Conservation (phyloP, 1,140 invertebrate species). For the Halesus radiatus region DNA sequence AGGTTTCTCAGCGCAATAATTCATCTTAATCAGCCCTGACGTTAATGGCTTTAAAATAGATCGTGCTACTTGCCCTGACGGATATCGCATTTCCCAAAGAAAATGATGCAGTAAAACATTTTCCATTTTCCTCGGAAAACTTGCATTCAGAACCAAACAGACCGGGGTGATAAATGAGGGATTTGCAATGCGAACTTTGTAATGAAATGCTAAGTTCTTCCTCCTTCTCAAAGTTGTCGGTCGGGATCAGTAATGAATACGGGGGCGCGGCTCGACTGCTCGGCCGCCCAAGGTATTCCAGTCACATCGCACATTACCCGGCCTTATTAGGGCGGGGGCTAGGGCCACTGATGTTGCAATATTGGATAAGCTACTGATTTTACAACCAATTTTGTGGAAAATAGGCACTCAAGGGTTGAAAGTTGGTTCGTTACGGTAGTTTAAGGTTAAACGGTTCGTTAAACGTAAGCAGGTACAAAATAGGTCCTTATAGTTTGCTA, state of each 20-base stretch:
- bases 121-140: background rate
- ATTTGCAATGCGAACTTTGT: constrained; percentile 36
- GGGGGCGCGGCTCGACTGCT: background rate
- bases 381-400: background rate
- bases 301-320: constrained; percentile 15
- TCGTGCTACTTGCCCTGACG: background rate
- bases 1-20: too few species aligned
- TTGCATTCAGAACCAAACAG: constrained; percentile 18
- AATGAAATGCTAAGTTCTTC: constrained; percentile 39
- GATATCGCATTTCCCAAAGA: background rate
- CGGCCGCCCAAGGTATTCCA: background rate
- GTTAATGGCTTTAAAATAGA: constrained; percentile 15
- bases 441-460: too few species aligned
- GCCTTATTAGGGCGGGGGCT: background rate
- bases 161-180: constrained; percentile 29
- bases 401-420: too few species aligned
- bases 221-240: constrained; percentile 13
- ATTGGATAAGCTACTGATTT: background rate
- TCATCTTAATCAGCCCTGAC: background rate
- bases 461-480: too few species aligned
- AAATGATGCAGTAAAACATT: constrained; percentile 18
- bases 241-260: constrained; percentile 11
- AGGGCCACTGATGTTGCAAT: background rate
- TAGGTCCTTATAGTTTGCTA: too few species aligned
- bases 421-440: too few species aligned